Evolutionary conservation across 2,888 invertebrate species (phyloP), one percentile per base, ranked within the genome.

Genomic region (Taphrorychus bicolor): DNA sequence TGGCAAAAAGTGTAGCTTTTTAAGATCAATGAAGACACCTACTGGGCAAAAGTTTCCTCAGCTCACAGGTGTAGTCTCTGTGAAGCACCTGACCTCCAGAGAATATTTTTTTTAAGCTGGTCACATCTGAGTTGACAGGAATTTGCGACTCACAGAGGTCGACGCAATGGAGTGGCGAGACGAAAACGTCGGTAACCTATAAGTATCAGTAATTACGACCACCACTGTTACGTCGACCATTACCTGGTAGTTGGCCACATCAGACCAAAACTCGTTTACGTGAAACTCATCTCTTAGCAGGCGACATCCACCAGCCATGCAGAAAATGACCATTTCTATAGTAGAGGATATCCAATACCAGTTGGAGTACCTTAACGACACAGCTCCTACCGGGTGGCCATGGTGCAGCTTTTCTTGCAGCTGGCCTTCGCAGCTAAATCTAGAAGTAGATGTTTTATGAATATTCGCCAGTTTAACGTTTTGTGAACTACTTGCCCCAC

Each of bases 311-410:
- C 32, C 32, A 5, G 11, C 7, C 5, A 32, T 7, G 7, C 5
- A 7, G 51, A 21, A 32, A 14, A 24, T 5, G 3, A 58, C 45
- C 17, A 58, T 11, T 19, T 16, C 19, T 17, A 41, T 19, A 4
- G 18, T 42, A 14, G 58, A 17, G 5, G 42, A 41, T 19, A 58
- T 16, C 58, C 58, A 58, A 9, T 58, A 41, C 58, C 58, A 58
- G 45, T 58, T 58, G 7, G 58, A 41, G 14, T 42, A 58, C 9
- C 58, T 32, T 32, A 32, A 32, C 32, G 32, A 32, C 5, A 32
- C 32, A 11, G 5, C 7, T 11, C 32, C 32, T 11, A 32, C 11
- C 7, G 32, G 32, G 11, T 11, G 11, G 11, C 32, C 32, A 32
- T n/a, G n/a, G n/a, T n/a, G n/a, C n/a, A n/a, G n/a, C n/a, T n/a